Conservation (phyloP, 2,888 invertebrate species). For the Athalia rosae region DNA sequence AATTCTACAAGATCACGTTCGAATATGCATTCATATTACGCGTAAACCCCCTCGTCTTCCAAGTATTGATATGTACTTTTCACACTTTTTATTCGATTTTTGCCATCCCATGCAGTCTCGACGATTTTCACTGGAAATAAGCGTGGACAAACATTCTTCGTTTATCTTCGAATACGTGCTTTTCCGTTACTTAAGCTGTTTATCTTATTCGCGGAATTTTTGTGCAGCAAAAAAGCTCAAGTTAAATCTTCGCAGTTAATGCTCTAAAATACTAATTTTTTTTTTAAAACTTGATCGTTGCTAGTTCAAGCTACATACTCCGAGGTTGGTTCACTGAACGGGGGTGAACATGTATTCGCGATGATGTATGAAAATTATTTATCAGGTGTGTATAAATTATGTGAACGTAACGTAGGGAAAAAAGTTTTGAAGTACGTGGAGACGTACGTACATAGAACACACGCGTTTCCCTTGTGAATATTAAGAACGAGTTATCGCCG, state of each 20-base stretch:
- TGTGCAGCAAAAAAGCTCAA: no score
- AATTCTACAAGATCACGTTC: no score
- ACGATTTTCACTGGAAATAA: no score
- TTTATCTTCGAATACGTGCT: not conserved
- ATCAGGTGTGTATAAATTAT: no score
- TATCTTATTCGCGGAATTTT: no score
- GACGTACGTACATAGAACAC: conserved; percentile 34
- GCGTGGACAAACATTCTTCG: not conserved
- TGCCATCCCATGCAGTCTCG: no score
- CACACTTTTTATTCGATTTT: no score
- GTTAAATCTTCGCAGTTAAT: conserved; percentile 30
- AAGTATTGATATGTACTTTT: no score
- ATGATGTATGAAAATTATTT: no score
- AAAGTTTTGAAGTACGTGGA: not conserved
- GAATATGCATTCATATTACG: no score
- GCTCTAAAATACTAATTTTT: conserved; percentile 33
- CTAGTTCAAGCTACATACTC: not conserved
- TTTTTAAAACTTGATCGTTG: conserved; percentile 33
- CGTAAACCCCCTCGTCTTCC: no score
- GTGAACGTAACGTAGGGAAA: conserved; percentile 13
- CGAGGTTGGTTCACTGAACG: conserved; percentile 38
- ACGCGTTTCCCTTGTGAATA: conserved; percentile 36
- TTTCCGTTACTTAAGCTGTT: not conserved
- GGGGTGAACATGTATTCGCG: not conserved
- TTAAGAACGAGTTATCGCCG: conserved; percentile 39